Conservation (phyloP, 2,113 vertebrate genomes). For the Collichthys lucidus region DNA sequence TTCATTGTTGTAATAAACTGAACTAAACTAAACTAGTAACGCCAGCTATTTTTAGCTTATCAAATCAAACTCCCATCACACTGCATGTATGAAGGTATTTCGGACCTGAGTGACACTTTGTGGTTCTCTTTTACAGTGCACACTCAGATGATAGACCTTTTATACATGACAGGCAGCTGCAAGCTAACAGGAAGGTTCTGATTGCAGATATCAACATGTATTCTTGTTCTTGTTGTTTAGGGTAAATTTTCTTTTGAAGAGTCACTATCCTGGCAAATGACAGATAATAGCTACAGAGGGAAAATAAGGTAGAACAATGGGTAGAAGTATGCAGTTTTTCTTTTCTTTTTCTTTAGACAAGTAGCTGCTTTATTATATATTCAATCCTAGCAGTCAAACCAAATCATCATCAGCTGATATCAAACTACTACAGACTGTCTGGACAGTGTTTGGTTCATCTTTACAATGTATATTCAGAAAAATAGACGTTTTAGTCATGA, state of each 20-base stretch:
- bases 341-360: not conserved
- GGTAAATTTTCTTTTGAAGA: too few relatives aligned
- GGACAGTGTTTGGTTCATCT: not conserved
- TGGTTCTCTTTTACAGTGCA: too few relatives aligned
- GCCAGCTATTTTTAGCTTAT: not conserved
- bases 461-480: not conserved
- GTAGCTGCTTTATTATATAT: not conserved
- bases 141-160: too few relatives aligned
- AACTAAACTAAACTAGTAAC: not conserved
- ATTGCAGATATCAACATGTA: too few relatives aligned
- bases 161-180: too few relatives aligned
- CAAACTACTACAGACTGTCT: not conserved
- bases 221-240: too few relatives aligned
- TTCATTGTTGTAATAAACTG: conserved; percentile 8
- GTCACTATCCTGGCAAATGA: too few relatives aligned
- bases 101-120: not conserved
- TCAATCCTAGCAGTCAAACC: not conserved
- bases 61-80: not conserved
- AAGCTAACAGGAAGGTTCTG: too few relatives aligned
- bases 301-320: not conserved
- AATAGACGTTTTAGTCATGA: not conserved
- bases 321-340: not conserved
- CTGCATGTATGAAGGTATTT: not conserved
- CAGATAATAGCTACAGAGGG: too few relatives aligned
- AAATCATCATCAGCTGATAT: not conserved